phyloP scores from a whole-genome alignment of 2,888 invertebrate genomes.

The Nesidiocoris tenuis region DNA sequence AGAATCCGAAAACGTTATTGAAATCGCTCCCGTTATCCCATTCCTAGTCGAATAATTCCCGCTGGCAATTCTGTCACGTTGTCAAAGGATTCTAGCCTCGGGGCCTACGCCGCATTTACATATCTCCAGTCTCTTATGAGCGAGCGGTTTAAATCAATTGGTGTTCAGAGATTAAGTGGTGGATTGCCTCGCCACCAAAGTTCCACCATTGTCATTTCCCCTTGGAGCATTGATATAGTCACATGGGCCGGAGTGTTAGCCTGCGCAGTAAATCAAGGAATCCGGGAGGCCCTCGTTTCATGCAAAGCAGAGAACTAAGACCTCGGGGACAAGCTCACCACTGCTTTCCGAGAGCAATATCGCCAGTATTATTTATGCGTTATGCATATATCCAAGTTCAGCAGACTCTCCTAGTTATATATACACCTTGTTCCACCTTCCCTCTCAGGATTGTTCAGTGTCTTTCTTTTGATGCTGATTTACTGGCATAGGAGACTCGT shows the following conservation, averaged over 20 bases:
- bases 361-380: background rate
- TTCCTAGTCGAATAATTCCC: no score
- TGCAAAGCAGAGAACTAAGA: background rate
- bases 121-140: background rate
- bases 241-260: background rate
- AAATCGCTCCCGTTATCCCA: no score
- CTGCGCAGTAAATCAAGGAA: background rate
- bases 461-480: background rate
- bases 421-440: background rate
- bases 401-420: background rate
- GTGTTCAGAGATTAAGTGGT: background rate
- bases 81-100: background rate
- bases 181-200: background rate
- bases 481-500: background rate
- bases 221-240: background rate
- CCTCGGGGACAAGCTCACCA: background rate
- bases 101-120: background rate
- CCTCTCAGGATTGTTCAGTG: background rate
- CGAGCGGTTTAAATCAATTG: background rate
- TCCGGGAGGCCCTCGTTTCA: background rate
- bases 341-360: background rate
- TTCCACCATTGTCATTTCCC: background rate
- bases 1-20: no score
- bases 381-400: background rate
- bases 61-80: background rate